Conservation (phyloP, 2,888 invertebrate genomes). For the Elegia similella region DNA sequence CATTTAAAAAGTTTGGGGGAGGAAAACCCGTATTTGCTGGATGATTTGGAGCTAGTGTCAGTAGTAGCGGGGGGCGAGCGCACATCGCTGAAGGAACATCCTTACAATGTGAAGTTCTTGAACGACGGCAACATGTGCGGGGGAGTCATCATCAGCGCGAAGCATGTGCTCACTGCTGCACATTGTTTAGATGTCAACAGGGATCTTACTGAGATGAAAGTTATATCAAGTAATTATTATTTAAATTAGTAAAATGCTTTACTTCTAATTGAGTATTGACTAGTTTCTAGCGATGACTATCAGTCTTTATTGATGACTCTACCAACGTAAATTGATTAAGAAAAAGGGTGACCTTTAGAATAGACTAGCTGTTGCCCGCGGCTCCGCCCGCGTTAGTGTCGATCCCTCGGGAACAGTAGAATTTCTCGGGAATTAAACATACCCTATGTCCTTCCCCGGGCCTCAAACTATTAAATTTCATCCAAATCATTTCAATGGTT, state of each 20-base stretch:
- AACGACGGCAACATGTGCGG: constrained; percentile 42
- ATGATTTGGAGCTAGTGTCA: constrained; percentile 22
- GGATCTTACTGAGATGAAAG: constrained; percentile 40
- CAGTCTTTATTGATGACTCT: no score
- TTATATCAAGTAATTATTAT: constrained; percentile 36
- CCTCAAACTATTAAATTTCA: no score
- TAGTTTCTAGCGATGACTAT: no score
- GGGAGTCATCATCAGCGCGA: constrained; percentile 39
- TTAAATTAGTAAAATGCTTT: constrained; percentile 15
- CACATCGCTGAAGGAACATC: constrained; percentile 30
- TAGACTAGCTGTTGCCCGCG: no score
- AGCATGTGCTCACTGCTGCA: constrained; percentile 44
- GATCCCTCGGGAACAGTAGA: no score
- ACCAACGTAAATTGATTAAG: no score
- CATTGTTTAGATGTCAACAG: constrained; percentile 45
- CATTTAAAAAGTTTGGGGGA: constrained; percentile 43
- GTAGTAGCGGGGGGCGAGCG: constrained; percentile 36
- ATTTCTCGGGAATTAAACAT: no score
- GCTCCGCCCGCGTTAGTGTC: no score
- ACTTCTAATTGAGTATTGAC: no score
- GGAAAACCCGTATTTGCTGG: constrained; percentile 26
- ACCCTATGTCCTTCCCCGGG: no score
- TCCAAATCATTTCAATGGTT: no score
- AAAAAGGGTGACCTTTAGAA: no score
- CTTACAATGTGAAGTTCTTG: constrained; percentile 40